A percentile compares a stretch with the other conserved stretches of the same genome.
These are phyloP conservation scores for Catajapyx aquilonaris DNA, from an alignment of 1,140 invertebrate species.

Conservation along the genomic window DNA sequence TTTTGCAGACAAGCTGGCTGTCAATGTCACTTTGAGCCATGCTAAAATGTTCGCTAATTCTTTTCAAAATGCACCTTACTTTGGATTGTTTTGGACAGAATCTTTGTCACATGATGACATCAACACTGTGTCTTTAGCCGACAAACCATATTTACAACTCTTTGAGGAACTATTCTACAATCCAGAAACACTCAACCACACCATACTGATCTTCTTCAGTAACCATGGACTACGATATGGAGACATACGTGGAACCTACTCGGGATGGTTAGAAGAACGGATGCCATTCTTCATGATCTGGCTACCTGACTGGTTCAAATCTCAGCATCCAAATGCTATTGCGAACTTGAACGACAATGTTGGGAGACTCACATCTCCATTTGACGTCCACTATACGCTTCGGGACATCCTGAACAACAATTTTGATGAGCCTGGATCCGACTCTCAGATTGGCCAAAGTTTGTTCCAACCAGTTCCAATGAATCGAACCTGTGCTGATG, in stretches of 20 bases:
- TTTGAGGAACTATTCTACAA: neutral
- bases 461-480: slow-evolving; percentile 7
- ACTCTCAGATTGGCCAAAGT: neutral
- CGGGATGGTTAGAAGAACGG: slow-evolving; percentile 31
- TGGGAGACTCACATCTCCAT: slow-evolving; percentile 22
- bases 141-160: slow-evolving; percentile 2
- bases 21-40: slow-evolving; percentile 15
- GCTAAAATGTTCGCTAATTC: slow-evolving; percentile 12
- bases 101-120: slow-evolving; percentile 11
- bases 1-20: slow-evolving; percentile 14
- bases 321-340: slow-evolving; percentile 17
- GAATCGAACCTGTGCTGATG: slow-evolving; percentile 19
- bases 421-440: no score
- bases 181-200: slow-evolving; percentile 17
- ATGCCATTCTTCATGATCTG: slow-evolving; percentile 29
- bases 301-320: slow-evolving; percentile 22
- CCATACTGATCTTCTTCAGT: slow-evolving; percentile 28
- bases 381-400: slow-evolving; percentile 25
- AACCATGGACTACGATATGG: slow-evolving; percentile 34
- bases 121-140: slow-evolving; percentile 10
- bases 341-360: slow-evolving; percentile 21
- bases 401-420: neutral
- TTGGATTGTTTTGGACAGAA: slow-evolving; percentile 14
- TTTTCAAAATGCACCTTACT: slow-evolving; percentile 13
- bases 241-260: slow-evolving; percentile 22